Evolutionary conservation across 2,888 invertebrate genomes (phyloP), one percentile per base, ranked within the genome.

Genomic region (Melikaiella ostensackeni): DNA sequence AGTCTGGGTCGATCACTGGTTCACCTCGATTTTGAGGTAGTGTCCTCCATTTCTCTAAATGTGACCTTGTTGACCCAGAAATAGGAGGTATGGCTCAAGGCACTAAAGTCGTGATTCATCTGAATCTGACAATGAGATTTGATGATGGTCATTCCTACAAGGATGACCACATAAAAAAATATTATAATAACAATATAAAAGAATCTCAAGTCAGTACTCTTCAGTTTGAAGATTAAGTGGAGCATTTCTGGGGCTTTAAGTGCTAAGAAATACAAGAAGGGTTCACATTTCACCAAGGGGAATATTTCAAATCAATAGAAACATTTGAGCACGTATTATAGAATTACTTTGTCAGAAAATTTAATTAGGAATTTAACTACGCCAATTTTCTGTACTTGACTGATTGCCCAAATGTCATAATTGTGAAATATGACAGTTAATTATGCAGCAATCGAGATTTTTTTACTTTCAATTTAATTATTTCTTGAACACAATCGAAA

Each of bases 11-110:
- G 33, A 35, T 21, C 38, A 9, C 35, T 4, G 4, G 63, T 63
- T 63, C 63, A 38, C 63, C 61, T 63, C 63, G 63, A 63, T 63
- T 21, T 35, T 35, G 9, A 35, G 21, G 13, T 7, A 50, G 50
- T 63, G 64, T 64, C 64, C 64, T 64, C 38, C 64, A 38, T 64
- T 11, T 42, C 21, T 42, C n/a, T 42, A 64, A 64, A 64, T 21
- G 64, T 64, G 42, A 42, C 64, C 64, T 64, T 64, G 64, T 64
- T 38, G 27, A 21, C 38, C 24, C 16, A 42, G 38, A 21, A 33
- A 63, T 38, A 64, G 27, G 24, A 24, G n/a, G 13, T 21, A 38
- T 42, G 21, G 64, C 21, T 16, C 16, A 42, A 64, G 64, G 64
- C 38, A 38, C 38, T 38, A 16, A 24, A 24, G 24, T 38, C 21